Evolutionary conservation across 2,113 vertebrate genomes (phyloP), one percentile per base, ranked within the genome.

Genomic region (Nerophis lumbriciformis): DNA sequence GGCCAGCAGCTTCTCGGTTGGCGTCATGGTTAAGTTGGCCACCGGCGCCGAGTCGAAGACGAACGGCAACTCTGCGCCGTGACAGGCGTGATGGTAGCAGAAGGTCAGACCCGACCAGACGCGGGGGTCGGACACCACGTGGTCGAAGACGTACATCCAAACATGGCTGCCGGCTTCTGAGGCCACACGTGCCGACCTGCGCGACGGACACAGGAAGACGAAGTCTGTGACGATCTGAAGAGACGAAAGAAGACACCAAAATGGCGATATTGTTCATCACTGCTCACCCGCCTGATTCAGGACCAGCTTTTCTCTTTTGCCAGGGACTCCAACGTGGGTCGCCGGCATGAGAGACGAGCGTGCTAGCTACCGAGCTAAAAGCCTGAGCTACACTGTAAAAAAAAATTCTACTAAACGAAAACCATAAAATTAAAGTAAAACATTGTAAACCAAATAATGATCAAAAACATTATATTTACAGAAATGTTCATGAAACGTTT

Each of bases 81-180:
- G 90, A 63, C 90, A 92, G 57, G 66, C 83, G 0, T 84, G 89
- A 28, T 75, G 54, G 61, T 86, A 89, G 78, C 90, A 92, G 82
- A 87, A 88, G 0, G 72, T 71, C 19, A 87, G 65, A 8, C 85
- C 85, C 0, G 77, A 84, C 90, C 90, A 92, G 53, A 90, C 67
- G 2, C 65, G 71, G 16, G 19, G 53, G 71, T 91, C 90, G 0
- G 85, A 85, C 0, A 68, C 65, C 51, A 85, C 77, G 4, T 90
- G 90, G 78, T 90, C 89, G 1, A 92, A 92, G 11, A 88, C 82
- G 19, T 90, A 92, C 85, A 86, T 75, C 90, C 90, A 92, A 39
- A 72, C 53, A 0, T 49, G 3, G 54, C 84, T 84, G 13, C 85
- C 85, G 0, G 28, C 21, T 8, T 19, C 57, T 2, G 61, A 58